Base-by-base conservation (phyloP, 2,797 vertebrate genomes). In the Amazona finschi region DNA sequence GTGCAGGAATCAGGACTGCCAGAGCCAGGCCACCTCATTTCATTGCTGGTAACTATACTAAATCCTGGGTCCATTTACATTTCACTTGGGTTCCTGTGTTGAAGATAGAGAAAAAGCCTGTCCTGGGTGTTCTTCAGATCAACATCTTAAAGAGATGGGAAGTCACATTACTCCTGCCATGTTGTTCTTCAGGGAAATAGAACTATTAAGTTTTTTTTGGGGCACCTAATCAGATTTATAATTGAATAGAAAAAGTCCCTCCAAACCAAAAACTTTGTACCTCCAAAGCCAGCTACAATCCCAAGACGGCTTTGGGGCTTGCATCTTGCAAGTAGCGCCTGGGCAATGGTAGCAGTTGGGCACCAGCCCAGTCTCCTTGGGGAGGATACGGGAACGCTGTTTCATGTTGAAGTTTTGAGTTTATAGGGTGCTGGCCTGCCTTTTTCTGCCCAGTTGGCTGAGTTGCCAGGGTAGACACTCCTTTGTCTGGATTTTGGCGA, bases 31-130 rank as follows among this genome's bases (percentile, higher is more conserved):
- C 9, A 28, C 8, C n/a, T 76, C n/a, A 21, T 69, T 10, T 78
- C 1, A 1, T 57, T 6, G 3, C 41, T 11, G 4, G 11, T 43
- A 50, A 41, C 7, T 24, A 4, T 20, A n/a, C 4, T 5, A 53
- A 89, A 62, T 13, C 28, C 55, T 79, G 50, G 6, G 6, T 72
- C 69, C 11, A 2, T 69, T 72, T 60, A n/a, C 53, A 15, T 50
- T 74, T 50, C 24, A 47, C 11, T 39, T 70, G 50, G 12, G 13
- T 82, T 85, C 84, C 33, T 28, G 13, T 71, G 11, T 41, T 73
- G 52, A 57, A 77, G 24, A 24, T 14, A 64, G 49, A 69, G 81
- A 55, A 80, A n/a, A 75, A 78, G 16, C 27, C 27, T 1, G 0
- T 6, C 20, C 18, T 27, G 15, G 11, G 7, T 61, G 11, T 64